Base-by-base conservation (phyloP, 2,113 vertebrate genomes). In the Lamprotornis superbus region DNA sequence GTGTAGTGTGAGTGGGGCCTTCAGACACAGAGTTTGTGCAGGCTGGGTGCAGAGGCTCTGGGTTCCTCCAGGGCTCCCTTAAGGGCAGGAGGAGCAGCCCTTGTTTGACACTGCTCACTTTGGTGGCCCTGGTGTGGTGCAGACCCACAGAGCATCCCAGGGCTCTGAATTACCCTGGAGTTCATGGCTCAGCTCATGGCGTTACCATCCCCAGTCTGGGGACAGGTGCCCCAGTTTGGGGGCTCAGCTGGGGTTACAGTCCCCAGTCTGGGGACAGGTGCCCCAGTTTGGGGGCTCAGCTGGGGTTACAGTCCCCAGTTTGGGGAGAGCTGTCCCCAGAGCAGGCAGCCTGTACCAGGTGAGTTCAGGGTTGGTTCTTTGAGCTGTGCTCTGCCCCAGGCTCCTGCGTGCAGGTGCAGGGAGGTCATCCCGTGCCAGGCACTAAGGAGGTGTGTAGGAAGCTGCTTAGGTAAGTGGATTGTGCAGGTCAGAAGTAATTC, bases 391-490 rank as follows among this genome's bases (percentile, higher is more conserved):
- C 11, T 33, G 15, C 17, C 42, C 8, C 15, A 71, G 69, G 69
- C 63, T 53, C 37, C 78, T 65, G 65, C 22, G 2, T 74, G 80
- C 56, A 8, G 82, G 79, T 78, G 60, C 69, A 11, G 78, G 71
- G 92, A 90, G 78, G 79, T 94, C 52, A 94, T 40, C 64, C 47
- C 31, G 0, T 89, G 93, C 83, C 82, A 7, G 39, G 70, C 70
- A 13, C 44, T 25, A 0, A 4, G 77, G 55, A 61, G 42, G 10
- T 13, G 33, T 9, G 78, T 47, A 80, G 89, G 89, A 92, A 84
- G 85, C 92, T 86, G 27, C 94, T 95, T 93, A 88, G 87, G 82
- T 91, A 92, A 94, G 90, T 83, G 86, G 95, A 92, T 95, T 96
- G 93, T 90, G 46, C 60, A 88, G 69, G 61, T 87, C 71, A 90